Percentiles rank a stretch among this genome's conserved stretches.
These are phyloP conservation scores for Capitulum mitella DNA, from an alignment of 2,888 invertebrate species.

Conservation along the genomic window DNA sequence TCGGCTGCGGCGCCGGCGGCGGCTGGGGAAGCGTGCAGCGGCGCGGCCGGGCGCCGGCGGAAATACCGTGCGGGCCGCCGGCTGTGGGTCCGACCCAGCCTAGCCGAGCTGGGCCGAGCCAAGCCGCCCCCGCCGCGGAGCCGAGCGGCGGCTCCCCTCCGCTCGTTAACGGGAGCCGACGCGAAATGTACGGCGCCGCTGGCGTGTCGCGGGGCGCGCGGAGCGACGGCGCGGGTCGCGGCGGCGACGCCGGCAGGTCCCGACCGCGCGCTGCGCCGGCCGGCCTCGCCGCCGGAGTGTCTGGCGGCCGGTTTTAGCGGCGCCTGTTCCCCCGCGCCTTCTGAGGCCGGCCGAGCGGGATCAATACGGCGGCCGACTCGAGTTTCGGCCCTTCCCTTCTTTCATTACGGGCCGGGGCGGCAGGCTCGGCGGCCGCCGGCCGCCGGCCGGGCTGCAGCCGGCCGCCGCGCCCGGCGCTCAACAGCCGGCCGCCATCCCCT, in stretches of 20 bases:
- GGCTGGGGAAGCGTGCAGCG: neutral
- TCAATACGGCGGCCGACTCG: constrained; percentile 8
- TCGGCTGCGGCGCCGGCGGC: neutral
- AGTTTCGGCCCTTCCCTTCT: neutral
- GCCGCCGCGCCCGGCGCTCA: neutral
- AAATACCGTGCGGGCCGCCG: neutral
- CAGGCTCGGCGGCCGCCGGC: neutral
- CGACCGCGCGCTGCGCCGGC: neutral
- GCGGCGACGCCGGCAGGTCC: neutral
- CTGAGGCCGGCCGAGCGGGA: neutral
- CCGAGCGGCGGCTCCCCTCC: no score
- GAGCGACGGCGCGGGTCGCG: neutral
- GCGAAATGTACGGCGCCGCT: no score
- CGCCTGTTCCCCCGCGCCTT: neutral
- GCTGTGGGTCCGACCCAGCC: neutral
- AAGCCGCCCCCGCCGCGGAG: no score
- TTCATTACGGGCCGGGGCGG: neutral
- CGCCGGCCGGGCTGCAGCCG: neutral
- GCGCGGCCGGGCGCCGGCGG: neutral
- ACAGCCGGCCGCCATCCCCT: neutral
- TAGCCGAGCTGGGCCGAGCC: neutral
- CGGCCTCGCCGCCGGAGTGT: neutral
- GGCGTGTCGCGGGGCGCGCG: no score
- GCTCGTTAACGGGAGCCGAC: no score
- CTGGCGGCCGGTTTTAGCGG: neutral